A percentile compares a stretch with the other conserved stretches of the same genome.
Conservation (phyloP, 2,888 invertebrate species). For the Meloe dianella region DNA sequence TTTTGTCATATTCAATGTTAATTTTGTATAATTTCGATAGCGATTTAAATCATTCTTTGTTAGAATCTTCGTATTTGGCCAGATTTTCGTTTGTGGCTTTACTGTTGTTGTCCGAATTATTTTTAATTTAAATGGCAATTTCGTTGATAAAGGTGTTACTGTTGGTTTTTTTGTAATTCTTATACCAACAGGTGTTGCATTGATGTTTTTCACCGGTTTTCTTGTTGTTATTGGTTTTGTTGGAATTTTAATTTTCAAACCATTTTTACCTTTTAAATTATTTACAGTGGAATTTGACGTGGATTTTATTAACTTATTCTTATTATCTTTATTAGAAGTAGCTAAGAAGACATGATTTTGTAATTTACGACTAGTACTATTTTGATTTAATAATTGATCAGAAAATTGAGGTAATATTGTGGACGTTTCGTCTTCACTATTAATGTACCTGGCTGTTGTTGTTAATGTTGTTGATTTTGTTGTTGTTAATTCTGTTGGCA, state of each 20-base stretch:
- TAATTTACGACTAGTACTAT: slow-evolving; percentile 5
- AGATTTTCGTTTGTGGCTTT: slow-evolving; percentile 30
- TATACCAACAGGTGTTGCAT: neutral
- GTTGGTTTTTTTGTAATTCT: neutral
- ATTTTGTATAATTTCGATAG: slow-evolving; percentile 9
- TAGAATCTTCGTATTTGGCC: slow-evolving; percentile 36
- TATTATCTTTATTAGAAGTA: neutral
- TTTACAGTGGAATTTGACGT: slow-evolving; percentile 19
- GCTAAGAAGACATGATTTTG: neutral
- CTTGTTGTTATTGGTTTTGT: neutral
- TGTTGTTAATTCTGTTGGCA: slow-evolving; percentile 46
- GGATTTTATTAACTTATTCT: neutral
- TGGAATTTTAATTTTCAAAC: slow-evolving; percentile 21
- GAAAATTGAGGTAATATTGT: slow-evolving; percentile 34
- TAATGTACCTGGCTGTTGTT: slow-evolving; percentile 55
- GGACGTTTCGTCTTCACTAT: slow-evolving; percentile 36
- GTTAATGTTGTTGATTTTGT: slow-evolving; percentile 19
- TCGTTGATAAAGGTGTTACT: slow-evolving; percentile 13
- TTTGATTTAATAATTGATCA: slow-evolving; percentile 16
- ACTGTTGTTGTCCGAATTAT: slow-evolving; percentile 22
- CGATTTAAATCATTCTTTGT: slow-evolving; percentile 37
- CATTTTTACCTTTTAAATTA: slow-evolving; percentile 22
- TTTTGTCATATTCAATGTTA: slow-evolving; percentile 18
- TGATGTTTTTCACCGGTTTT: neutral
- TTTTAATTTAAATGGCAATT: slow-evolving; percentile 24